Base-by-base conservation (phyloP, 2,888 invertebrate species). In the Stegophylla sp. region DNA sequence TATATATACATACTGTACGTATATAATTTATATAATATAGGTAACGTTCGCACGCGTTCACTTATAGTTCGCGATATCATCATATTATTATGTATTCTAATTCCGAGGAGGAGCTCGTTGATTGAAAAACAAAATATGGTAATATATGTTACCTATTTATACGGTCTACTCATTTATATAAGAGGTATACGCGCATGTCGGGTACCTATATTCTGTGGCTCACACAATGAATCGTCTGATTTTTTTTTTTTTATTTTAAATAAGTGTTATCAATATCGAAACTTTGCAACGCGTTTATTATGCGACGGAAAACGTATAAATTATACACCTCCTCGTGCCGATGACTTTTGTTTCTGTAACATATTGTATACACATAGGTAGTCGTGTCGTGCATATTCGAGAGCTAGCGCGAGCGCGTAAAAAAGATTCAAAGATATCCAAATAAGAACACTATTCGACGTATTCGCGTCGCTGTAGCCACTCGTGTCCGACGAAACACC, bases 391-490 rank as follows among this genome's bases (percentile, higher is more conserved):
- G 53, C 53, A 56, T 71, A 53, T 71, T 71, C 53, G 20, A 3
- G 34, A 34, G 26, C 45, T 41, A 5, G 64, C 43, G 20, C 23
- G 43, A 13, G n/a, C 53, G 53, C 53, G 13, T 53, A 48, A 71
- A 71, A 71, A 41, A 71, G 53, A 71, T 71, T 9, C 71, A 56
- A 23, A 71, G 71, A 71, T 71, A 71, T 71, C 71, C 71, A 71
- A 71, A 71, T 71, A 71, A 71, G 71, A 71, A 56, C 71, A 53
- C 71, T 53, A 28, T 71, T 17, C 45, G 67, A 67, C 69, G 69
- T 71, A 48, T 34, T 34, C 17, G 51, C n/a, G 34, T 66, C 66
- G 23, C 26, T 5, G 34, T 34, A n/a, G 28, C 13, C 17, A 26
- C 69, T 51, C 69, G 69, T 69, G 48, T 45, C 45, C 67, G 67